A percentile compares a stretch with the other conserved stretches of the same genome.
These are phyloP conservation scores for Habrosyne pyritoides DNA, from an alignment of 2,888 invertebrate genomes.

Conservation along the genomic window DNA sequence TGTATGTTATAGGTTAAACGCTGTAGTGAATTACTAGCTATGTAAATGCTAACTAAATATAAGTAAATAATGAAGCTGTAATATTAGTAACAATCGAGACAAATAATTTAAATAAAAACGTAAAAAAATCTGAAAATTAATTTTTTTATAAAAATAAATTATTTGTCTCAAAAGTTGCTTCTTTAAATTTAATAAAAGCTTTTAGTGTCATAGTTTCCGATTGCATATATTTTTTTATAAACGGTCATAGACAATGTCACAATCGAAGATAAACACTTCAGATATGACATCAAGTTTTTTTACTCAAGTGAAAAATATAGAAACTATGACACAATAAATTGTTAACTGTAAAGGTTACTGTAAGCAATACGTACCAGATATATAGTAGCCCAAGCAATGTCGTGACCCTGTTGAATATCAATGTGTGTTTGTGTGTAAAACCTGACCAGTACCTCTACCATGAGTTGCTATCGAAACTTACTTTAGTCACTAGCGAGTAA, in stretches of 20 bases:
- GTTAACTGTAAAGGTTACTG: conserved; percentile 19
- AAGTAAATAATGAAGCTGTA: conserved; percentile 36
- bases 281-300: conserved; percentile 4
- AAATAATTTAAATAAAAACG: conserved; percentile 17
- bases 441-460: too few relatives aligned
- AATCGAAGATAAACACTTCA: too few relatives aligned
- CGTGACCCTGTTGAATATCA: conserved; percentile 13
- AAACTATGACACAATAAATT: conserved; percentile 11
- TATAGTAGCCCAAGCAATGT: conserved; percentile 22
- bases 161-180: conserved; percentile 1
- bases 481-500: too few relatives aligned
- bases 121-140: background rate
- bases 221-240: too few relatives aligned
- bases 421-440: conserved; percentile 7
- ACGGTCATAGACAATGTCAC: too few relatives aligned
- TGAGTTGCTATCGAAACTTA: too few relatives aligned
- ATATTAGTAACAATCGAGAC: conserved; percentile 18
- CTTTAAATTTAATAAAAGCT: background rate
- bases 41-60: conserved; percentile 40
- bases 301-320: background rate
- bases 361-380: conserved; percentile 35
- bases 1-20: conserved; percentile 56
- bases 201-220: conserved; percentile 1
- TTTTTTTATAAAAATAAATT: background rate
- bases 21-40: conserved; percentile 55